Conservation (phyloP, 35 echinoderm and acorn worm genomes). For the Ophiothrix spiculata region DNA sequence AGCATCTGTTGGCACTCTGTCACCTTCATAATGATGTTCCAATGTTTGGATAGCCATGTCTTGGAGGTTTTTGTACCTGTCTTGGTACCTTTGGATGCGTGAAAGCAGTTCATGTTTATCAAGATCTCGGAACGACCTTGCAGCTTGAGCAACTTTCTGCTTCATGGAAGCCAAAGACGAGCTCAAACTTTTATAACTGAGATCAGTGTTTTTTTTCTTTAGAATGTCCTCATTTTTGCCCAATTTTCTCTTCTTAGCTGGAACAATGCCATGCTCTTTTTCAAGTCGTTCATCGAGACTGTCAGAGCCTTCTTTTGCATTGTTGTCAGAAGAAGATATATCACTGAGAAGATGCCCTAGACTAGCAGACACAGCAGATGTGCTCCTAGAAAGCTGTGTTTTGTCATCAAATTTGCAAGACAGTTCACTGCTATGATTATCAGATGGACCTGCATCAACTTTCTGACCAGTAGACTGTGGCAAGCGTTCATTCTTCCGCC, state of each 20-base stretch:
- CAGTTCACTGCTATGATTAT: too few species aligned
- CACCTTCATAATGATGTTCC: background rate
- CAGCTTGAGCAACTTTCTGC: background rate
- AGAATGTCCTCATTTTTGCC: background rate
- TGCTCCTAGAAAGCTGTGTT: background rate
- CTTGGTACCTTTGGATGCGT: background rate
- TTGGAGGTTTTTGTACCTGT: background rate
- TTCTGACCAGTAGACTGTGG: too few species aligned
- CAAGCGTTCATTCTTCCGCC: too few species aligned
- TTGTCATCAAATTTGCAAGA: too few species aligned
- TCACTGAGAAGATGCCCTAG: background rate
- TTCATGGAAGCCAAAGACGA: background rate
- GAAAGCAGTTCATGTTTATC: background rate
- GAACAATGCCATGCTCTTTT: background rate
- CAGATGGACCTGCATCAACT: too few species aligned
- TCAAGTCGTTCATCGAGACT: background rate
- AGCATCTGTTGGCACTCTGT: background rate
- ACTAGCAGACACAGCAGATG: background rate
- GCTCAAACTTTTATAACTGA: background rate
- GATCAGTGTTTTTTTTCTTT: background rate
- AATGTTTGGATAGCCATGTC: background rate
- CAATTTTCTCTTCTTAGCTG: background rate
- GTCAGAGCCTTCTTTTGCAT: background rate
- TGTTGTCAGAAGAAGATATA: background rate
- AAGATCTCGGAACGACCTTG: background rate